Evolutionary conservation across 2,888 invertebrate genomes (phyloP), one percentile per base, ranked within the genome.

Genomic region (Agrenia bidenticulata): DNA sequence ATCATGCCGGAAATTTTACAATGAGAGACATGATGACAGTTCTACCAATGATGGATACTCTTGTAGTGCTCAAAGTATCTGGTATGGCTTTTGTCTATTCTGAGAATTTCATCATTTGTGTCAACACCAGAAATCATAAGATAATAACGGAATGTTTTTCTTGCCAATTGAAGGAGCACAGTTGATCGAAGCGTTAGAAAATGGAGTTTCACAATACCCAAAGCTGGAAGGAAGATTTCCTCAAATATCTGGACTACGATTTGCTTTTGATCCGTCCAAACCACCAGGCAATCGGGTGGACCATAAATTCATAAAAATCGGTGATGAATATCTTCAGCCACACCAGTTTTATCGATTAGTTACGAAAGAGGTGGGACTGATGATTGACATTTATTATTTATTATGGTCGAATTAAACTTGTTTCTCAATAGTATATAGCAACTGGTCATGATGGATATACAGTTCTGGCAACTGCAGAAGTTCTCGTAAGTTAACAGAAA

Each of bases 181-280:
- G 66, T 78, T 94, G 19, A 80, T 90, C 72, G 83, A 85, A 63
- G 88, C 88, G 0, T 78, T 94, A 61, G 94, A 94, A 80, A 94
- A 94, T 78, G 85, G 89, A 0, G 93, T 94, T 26, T 87, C 86
- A 69, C 88, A 89, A 78, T 94, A 90, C 80, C 94, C 94, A 0
- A 89, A 89, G 77, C 80, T 93, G 24, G 94, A 94, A 79, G 94
- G 94, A 0, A 80, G 94, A 72, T 94, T 94, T 79, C 92, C 92
- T 0, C 93, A 93, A 82, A 88, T 91, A 41, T 87, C 92, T 0
- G 90, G 90, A 2, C 80, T 89, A 4, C 86, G 86, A 61, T 90
- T 90, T 80, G 89, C 87, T 0, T 90, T 90, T 79, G 87, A 89
- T 80, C 88, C 89, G 0, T 78, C 82, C 1, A 85, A 86, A 78